Conservation (phyloP, 2,888 invertebrate species). For the Apotomis turbidana region DNA sequence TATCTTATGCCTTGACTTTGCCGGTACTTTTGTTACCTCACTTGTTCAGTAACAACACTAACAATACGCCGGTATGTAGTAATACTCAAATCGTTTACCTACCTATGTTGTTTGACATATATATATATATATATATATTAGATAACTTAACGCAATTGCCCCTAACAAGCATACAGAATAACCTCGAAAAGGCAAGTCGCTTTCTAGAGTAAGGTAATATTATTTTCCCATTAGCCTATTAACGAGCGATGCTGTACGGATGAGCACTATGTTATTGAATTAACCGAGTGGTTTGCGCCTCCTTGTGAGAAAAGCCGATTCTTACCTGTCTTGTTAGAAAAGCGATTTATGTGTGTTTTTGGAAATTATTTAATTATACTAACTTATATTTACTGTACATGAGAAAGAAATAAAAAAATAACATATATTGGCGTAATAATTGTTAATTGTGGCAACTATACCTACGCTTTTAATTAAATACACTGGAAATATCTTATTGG, state of each 20-base stretch:
- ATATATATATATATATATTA: neutral
- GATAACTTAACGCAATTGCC: constrained; percentile 1
- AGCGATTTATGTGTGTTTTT: neutral
- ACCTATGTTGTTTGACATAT: neutral
- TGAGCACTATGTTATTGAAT: constrained; percentile 29
- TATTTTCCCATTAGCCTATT: constrained; percentile 35
- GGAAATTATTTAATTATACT: too few species aligned
- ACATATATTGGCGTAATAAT: too few species aligned
- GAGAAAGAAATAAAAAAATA: too few species aligned
- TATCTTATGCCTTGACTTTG: too few species aligned
- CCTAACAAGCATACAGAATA: constrained; percentile 1
- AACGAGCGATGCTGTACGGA: constrained; percentile 17
- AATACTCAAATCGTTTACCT: too few species aligned
- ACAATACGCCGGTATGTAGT: too few species aligned
- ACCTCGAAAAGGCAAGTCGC: constrained; percentile 12
- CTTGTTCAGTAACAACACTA: too few species aligned
- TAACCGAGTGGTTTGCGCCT: constrained; percentile 19
- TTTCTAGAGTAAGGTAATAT: constrained; percentile 32
- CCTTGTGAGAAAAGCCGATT: neutral
- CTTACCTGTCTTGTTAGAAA: constrained; percentile 2
- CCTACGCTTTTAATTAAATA: too few species aligned
- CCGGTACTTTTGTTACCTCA: too few species aligned
- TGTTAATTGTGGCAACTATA: too few species aligned
- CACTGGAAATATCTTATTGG: too few species aligned
- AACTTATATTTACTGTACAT: too few species aligned